phyloP scores from a whole-genome alignment of 1,140 invertebrate genomes.

The Cheumatopsyche charites region DNA sequence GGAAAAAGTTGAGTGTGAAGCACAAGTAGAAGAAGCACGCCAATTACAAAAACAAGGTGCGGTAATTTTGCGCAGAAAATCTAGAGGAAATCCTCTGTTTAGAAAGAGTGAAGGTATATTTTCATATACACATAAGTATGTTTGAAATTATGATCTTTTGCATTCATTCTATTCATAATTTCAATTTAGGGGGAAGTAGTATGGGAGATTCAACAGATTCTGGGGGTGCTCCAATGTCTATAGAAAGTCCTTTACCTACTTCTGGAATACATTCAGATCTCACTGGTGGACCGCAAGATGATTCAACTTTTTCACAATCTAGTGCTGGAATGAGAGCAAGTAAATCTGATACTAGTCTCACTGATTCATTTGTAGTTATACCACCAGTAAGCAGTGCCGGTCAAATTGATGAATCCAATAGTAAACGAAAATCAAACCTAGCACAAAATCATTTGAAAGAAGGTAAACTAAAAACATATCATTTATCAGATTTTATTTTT shows the following conservation, averaged over 20 bases:
- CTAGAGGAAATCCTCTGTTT: slow-evolving; percentile 68
- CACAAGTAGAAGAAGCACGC: slow-evolving; percentile 50
- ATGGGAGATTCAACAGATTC: slow-evolving; percentile 58
- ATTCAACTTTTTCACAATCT: slow-evolving; percentile 41
- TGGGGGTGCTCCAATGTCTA: slow-evolving; percentile 44
- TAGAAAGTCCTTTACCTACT: slow-evolving; percentile 43
- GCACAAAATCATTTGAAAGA: slow-evolving; percentile 68
- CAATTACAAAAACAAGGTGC: slow-evolving; percentile 61
- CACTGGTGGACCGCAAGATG: slow-evolving; percentile 38
- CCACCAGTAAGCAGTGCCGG: slow-evolving; percentile 59
- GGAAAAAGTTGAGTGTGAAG: slow-evolving; percentile 30
- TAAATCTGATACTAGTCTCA: slow-evolving; percentile 89
- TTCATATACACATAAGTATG: background rate
- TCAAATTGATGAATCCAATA: slow-evolving; percentile 44
- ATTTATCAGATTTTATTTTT: background rate
- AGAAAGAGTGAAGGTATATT: slow-evolving; percentile 68
- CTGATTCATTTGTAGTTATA: slow-evolving; percentile 88
- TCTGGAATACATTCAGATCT: slow-evolving; percentile 29
- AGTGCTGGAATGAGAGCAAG: slow-evolving; percentile 69
- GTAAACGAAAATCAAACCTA: slow-evolving; percentile 53
- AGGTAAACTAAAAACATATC: slow-evolving; percentile 52
- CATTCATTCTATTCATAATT: background rate
- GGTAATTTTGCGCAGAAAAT: slow-evolving; percentile 68
- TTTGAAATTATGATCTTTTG: background rate
- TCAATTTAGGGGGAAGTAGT: slow-evolving; percentile 53